Evolutionary conservation across 2,113 vertebrate species (phyloP), one percentile per base, ranked within the genome.

Genomic region (Oncorhynchus nerka): DNA sequence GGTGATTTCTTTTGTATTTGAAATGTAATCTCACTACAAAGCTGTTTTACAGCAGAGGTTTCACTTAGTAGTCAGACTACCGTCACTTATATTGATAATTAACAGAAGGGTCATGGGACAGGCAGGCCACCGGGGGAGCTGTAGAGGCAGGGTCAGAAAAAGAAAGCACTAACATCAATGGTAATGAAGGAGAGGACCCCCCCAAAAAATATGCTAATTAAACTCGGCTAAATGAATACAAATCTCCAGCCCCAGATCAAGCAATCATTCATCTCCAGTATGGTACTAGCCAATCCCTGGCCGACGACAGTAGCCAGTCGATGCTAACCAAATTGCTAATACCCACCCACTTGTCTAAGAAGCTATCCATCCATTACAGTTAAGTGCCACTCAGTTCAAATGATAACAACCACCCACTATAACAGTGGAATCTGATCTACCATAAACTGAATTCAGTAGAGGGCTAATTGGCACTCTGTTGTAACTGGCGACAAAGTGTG

Each of bases 381-480:
- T 32, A 68, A 32, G 2, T 19, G 5, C 28, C 3, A 16, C 7
- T 30, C 11, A 28, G 12, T 67, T 32, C 11, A 67, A 30, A 67
- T 15, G 9, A 5, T 67, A 15, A 65, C 62, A 24, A 34, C 62
- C 62, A 26, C 62, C 62, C n/a, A 22, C 62, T 24, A 22, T 12
- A 3, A 24, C 62, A 24, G 62, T 12, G 4, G 11, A 65, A 24
- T 22, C 24, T 3, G 22, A 65, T 4, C 12, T 24, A 13, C 22
- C 26, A 24, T 11, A 1, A 30, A 66, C 64, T 24, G 16, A 34
- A 68, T 68, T 68, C 66, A 20, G 66, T 20, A 77, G 3, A 15
- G 68, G 71, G 49, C 48, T 73, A 61, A 32, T 75, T 78, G 70
- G 84, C 80, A 77, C 8, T 59, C 49, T 61, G 69, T 77, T 70